These are phyloP conservation scores for Madoqua kirkii DNA, from an alignment of 2,113 vertebrate genomes.

Conservation along the genomic window DNA sequence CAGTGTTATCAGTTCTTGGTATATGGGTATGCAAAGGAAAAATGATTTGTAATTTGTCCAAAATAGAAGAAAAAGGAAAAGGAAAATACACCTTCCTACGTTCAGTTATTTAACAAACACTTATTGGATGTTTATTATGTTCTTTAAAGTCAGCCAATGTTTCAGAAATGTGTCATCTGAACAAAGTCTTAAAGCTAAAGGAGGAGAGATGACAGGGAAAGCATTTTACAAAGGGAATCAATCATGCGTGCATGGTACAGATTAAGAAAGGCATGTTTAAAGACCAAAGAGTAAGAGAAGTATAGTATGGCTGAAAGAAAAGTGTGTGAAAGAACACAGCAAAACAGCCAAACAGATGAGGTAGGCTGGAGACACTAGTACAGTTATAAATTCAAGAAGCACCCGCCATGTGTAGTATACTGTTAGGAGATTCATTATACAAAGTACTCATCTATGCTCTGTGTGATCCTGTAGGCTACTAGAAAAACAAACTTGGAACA, in stretches of 20 bases:
- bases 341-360: neutral
- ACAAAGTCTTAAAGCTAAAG: neutral
- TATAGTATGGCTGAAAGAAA: neutral
- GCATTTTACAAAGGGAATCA: neutral
- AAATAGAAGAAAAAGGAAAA: neutral
- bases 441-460: neutral
- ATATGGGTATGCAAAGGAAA: neutral
- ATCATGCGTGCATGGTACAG: neutral
- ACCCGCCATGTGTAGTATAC: neutral
- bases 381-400: neutral
- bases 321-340: neutral
- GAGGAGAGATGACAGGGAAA: neutral
- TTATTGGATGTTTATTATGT: neutral
- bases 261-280: neutral
- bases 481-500: neutral
- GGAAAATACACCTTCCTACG: neutral
- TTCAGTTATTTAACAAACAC: constrained; percentile 21
- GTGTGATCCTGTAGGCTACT: neutral
- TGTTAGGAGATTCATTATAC: neutral
- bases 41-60: neutral
- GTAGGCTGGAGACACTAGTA: neutral
- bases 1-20: neutral
- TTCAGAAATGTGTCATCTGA: neutral
- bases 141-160: neutral
- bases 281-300: neutral